Evolutionary conservation across 2,888 invertebrate species (phyloP), one percentile per base, ranked within the genome.

Genomic region (Barypeithes pellucidus): DNA sequence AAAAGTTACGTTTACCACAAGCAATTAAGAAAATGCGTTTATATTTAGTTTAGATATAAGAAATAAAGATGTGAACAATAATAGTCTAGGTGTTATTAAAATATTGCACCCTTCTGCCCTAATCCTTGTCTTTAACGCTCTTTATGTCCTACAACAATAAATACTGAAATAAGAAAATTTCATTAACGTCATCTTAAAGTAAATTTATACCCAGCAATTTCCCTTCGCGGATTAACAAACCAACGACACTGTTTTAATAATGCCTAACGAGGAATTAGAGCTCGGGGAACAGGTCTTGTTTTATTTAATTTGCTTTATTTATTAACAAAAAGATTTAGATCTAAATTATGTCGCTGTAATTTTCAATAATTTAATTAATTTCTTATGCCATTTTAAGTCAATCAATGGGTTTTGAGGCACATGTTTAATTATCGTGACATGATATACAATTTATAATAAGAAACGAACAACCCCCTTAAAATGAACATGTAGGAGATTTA

Each of bases 101-200:
- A 54, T 20, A 54, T 18, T 59, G 24, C 29, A 8, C 22, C 29
- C 43, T 11, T 39, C n/a, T 22, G 45, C 57, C 18, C 29, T 67
- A 67, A 57, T 67, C 67, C 67, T 47, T 60, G 24, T 59, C 57
- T 47, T 20, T 20, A 29, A 33, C 24, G 47, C 60, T 59, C 60
- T 50, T 68, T 47, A 47, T 61, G 45, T 60, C 39, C 60, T 22
- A 20, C 11, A 65, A 84, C 84, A 85, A 86, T 86, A 86, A 86
- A 86, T 86, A 85, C 81, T 82, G 85, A 86, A 86, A 86, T 86
- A 86, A 86, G 86, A 86, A 87, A 87, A 87, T 88, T 88, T 88
- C 87, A 88, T 88, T 88, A 88, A 87, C 87, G 88, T 88, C 88
- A 87, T 87, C 87, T 87, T 87, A 86, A 87, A 87, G 87, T 87